phyloP scores from a whole-genome alignment of 2,113 vertebrate genomes.

The Mormoops blainvillei region DNA sequence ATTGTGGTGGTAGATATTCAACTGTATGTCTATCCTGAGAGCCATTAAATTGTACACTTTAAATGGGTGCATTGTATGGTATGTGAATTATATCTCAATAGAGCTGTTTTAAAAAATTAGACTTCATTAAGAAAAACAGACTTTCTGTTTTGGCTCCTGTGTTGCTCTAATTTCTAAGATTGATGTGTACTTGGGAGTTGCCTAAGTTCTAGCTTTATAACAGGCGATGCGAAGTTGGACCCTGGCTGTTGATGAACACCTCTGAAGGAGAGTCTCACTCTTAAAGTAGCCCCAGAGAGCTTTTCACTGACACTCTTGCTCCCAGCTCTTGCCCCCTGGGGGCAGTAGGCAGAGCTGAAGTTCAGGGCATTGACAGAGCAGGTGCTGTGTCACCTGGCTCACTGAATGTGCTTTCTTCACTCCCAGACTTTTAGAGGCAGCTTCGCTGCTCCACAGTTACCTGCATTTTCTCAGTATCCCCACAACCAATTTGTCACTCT shows the following conservation, averaged over 20 bases:
- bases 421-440: rapidly evolving
- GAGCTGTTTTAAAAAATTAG: background rate
- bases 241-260: background rate
- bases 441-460: background rate
- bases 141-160: background rate
- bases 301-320: rapidly evolving
- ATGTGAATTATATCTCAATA: background rate
- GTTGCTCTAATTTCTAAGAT: background rate
- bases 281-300: too few relatives aligned
- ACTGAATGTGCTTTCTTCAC: background rate
- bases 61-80: rapidly evolving
- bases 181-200: background rate
- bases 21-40: background rate
- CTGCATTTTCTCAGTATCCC: background rate
- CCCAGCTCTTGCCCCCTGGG: background rate
- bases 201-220: background rate
- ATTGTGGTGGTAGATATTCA: background rate
- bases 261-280: background rate
- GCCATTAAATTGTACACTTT: background rate
- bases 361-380: background rate
- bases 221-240: rapidly evolving
- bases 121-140: background rate
- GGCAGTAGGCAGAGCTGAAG: background rate
- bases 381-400: background rate
- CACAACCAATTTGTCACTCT: background rate